phyloP scores from a whole-genome alignment of 1,140 invertebrate genomes.

The Zaprionus taronus region DNA sequence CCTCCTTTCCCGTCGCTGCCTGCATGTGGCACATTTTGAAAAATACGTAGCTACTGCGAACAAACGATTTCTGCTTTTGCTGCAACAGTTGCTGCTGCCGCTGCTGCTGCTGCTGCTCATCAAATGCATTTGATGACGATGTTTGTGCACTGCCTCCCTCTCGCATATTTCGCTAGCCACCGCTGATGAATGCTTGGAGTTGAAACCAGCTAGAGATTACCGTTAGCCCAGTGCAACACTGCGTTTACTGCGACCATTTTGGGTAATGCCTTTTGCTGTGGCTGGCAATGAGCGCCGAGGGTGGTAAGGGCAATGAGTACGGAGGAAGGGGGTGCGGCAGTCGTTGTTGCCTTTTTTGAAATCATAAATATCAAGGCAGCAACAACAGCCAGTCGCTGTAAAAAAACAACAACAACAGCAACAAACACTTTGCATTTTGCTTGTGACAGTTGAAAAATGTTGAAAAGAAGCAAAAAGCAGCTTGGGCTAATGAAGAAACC shows the following conservation, averaged over 20 bases:
- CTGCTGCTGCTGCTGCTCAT: conserved; percentile 8
- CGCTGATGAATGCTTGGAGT: neutral
- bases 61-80: conserved; percentile 39
- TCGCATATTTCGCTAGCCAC: neutral
- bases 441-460: conserved; percentile 51
- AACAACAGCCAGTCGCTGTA: neutral
- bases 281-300: neutral
- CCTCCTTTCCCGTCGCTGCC: neutral
- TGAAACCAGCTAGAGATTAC: conserved; percentile 20
- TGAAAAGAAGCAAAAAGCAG: conserved; percentile 32
- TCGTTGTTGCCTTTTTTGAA: conserved; percentile 23
- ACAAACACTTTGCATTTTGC: conserved; percentile 49
- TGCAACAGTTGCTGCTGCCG: conserved; percentile 35
- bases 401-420: conserved; percentile 20
- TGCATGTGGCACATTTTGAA: conserved; percentile 43
- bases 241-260: neutral
- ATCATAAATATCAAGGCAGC: conserved; percentile 39
- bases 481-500: conserved; percentile 65
- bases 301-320: neutral
- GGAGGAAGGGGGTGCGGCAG: neutral
- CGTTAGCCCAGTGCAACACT: conserved; percentile 27
- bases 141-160: neutral
- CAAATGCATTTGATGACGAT: conserved; percentile 30
- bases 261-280: neutral
- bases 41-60: conserved; percentile 27